Evolutionary conservation across 37 sponge, comb jelly and placozoan species (phyloP), one percentile per base, ranked within the genome.

Genomic region (Lycopodina hypogea): DNA sequence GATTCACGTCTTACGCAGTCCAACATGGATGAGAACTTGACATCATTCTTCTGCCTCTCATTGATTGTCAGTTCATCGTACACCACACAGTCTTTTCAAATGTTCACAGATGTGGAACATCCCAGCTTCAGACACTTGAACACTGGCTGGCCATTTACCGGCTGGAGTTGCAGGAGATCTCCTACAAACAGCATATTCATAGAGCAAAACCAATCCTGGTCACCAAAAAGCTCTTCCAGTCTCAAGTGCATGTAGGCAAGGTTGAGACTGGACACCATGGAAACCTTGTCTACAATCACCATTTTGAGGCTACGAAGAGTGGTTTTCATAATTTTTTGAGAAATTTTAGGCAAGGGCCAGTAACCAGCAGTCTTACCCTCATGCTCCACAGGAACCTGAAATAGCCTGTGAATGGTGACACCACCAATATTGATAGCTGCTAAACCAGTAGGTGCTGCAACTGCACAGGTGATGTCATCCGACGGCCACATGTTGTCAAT

Each of bases 31-130:
- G 37, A 29, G 67, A 74, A 89, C 62, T 22, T 19, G 9, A 9
- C 37, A 69, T 84, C 88, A 29, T 48, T 59, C 42, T 76, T 78
- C 45, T 92, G 88, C 39, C 88, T 77, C 74, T 84, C 85, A 84
- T 92, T 92, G 28, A 84, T 79, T 45, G 74, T 79, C 56, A 86
- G 64, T 58, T 86, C 86, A 30, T n/a, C n/a, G n/a, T n/a, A n/a
- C n/a, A n/a, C n/a, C n/a, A n/a, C n/a, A n/a, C n/a, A n/a, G n/a
- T n/a, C 79, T 45, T 76, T 81, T 82, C 88, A 87, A 30, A 76
- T 81, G 82, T 87, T 87, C 26, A 81, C 51, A 4, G 88, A 69
- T 28, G 77, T 76, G 37, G 69, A 55, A 29, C 76, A 76, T 22
- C 82, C 82, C 24, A 87, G 42, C 52, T 38, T 57, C 17, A 8